A percentile compares a stretch with the other conserved stretches of the same genome.
Conservation (phyloP, 2,113 vertebrate species). For the Carollia perspicillata region DNA sequence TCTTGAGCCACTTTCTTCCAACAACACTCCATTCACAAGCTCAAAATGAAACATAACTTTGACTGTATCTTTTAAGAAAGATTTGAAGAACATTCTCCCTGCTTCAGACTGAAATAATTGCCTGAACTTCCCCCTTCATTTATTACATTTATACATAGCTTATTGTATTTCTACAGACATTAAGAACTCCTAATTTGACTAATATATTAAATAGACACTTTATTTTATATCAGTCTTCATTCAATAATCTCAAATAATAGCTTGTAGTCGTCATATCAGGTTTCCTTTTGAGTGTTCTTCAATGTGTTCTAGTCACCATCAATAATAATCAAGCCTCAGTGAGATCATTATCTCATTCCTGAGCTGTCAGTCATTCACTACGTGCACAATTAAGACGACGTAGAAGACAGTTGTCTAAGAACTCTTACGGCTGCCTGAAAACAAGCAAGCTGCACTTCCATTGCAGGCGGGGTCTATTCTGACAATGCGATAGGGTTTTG, state of each 20-base stretch:
- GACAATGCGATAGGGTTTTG: not conserved
- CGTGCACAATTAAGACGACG: not conserved
- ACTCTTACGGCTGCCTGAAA: not conserved
- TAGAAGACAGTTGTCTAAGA: not conserved
- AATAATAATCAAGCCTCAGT: not conserved
- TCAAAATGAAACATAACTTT: not conserved
- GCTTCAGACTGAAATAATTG: slow-evolving; percentile 20
- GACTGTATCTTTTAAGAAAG: not conserved
- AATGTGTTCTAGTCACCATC: not conserved
- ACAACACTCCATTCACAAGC: not conserved
- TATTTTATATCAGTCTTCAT: slow-evolving; percentile 45
- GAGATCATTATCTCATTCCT: not conserved
- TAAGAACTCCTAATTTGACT: slow-evolving; percentile 40
- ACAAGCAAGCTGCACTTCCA: not conserved
- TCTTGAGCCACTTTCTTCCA: not conserved
- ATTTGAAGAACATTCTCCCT: not conserved
- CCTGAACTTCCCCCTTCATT: not conserved
- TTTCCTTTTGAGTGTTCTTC: slow-evolving; percentile 36
- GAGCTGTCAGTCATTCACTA: slow-evolving; percentile 6
- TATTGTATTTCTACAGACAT: slow-evolving; percentile 37
- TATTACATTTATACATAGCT: not conserved
- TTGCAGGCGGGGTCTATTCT: not conserved
- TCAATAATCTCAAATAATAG: slow-evolving; percentile 41
- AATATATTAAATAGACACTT: slow-evolving; percentile 52
- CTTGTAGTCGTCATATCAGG: slow-evolving; percentile 7